phyloP scores from a whole-genome alignment of 1,140 invertebrate genomes.

The Tachypleus tridentatus region DNA sequence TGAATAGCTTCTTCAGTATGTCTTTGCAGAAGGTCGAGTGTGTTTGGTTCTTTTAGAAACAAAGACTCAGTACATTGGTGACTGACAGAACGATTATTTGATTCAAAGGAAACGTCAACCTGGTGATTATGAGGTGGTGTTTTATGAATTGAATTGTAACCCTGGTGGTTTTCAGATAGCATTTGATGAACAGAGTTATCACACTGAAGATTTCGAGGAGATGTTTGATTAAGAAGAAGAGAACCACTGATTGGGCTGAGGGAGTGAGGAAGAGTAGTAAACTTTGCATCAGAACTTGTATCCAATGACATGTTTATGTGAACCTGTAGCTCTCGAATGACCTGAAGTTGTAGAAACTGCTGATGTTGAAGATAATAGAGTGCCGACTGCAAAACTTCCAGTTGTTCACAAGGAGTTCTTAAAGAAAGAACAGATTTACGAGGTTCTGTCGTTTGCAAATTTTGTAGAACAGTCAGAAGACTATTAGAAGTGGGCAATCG shows the following conservation, averaged over 20 bases:
- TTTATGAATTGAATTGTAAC: neutral
- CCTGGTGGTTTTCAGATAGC: slow-evolving; percentile 15
- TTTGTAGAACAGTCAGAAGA: slow-evolving; percentile 71
- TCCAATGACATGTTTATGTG: slow-evolving; percentile 35
- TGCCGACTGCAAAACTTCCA: slow-evolving; percentile 26
- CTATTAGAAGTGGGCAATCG: slow-evolving; percentile 86
- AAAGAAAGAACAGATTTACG: slow-evolving; percentile 69
- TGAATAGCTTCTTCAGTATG: slow-evolving; percentile 26
- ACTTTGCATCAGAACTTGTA: slow-evolving; percentile 31
- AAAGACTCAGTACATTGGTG: too few relatives aligned
- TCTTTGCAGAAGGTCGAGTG: slow-evolving; percentile 78
- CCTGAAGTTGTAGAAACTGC: slow-evolving; percentile 81
- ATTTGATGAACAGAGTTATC: neutral
- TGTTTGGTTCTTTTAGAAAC: slow-evolving; percentile 57
- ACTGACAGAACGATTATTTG: too few relatives aligned
- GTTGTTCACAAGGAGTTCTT: slow-evolving; percentile 36
- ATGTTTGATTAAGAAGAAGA: slow-evolving; percentile 4
- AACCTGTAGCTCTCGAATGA: slow-evolving; percentile 81
- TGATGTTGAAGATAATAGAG: slow-evolving; percentile 86
- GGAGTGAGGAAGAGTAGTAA: slow-evolving; percentile 36
- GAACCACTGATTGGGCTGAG: slow-evolving; percentile 27
- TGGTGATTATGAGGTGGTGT: slow-evolving; percentile 33
- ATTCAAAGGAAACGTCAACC: slow-evolving; percentile 23
- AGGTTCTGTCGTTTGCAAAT: slow-evolving; percentile 62
- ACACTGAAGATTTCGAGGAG: slow-evolving; percentile 1